Conservation (phyloP, 2,113 vertebrate genomes). For the Grammomys surdaster region DNA sequence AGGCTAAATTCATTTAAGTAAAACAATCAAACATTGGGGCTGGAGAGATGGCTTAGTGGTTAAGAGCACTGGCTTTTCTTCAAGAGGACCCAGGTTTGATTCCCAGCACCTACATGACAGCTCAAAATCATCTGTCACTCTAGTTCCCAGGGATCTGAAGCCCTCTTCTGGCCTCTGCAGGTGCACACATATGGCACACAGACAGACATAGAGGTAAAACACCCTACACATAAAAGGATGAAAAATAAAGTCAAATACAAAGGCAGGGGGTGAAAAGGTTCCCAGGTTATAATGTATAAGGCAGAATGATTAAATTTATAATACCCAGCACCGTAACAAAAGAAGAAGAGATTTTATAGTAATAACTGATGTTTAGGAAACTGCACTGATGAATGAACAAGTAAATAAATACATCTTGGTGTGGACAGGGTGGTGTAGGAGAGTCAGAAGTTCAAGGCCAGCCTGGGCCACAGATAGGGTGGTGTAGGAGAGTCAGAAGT, state of each 20-base stretch:
- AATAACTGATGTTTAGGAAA: not conserved
- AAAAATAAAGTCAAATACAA: not conserved
- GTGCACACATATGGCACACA: not conserved
- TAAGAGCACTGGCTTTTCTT: not conserved
- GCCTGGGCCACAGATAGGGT: not conserved
- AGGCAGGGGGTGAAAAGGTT: not conserved
- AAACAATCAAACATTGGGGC: not conserved
- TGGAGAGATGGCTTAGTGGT: not conserved
- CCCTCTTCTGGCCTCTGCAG: not conserved
- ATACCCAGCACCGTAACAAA: not conserved
- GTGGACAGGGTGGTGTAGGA: not conserved
- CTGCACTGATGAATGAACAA: not conserved
- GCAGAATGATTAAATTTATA: not conserved
- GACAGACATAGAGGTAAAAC: not conserved
- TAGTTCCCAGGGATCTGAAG: not conserved
- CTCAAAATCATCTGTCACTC: not conserved
- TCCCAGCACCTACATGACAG: not conserved
- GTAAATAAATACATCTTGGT: not conserved
- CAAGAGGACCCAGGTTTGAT: not conserved
- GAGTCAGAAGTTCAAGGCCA: not conserved
- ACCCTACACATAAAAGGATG: not conserved
- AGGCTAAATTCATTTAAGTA: not conserved
- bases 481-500: not conserved
- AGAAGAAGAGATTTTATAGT: not conserved
- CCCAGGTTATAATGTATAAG: not conserved